phyloP scores from a whole-genome alignment of 2,113 vertebrate species.

The Trogon surrucura region DNA sequence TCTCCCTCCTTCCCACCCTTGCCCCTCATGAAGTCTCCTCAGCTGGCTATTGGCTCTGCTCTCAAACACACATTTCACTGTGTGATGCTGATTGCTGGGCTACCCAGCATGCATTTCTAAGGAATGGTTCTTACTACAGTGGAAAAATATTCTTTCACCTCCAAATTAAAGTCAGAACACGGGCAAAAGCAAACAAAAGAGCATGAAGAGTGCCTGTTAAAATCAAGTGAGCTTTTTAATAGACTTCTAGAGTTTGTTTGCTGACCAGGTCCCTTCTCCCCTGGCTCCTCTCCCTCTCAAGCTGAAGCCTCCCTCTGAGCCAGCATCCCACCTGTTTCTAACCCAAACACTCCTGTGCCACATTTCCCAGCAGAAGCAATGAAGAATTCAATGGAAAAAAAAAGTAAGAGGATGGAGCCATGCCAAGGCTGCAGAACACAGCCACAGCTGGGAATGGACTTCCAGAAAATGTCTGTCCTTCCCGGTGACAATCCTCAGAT shows the following conservation, averaged over 20 bases:
- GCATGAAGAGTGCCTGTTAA: background rate
- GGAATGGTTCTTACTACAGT: background rate
- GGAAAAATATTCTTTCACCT: background rate
- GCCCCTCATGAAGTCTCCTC: background rate
- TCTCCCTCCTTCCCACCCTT: background rate
- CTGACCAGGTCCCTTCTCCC: background rate
- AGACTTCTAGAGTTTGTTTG: constrained; percentile 2
- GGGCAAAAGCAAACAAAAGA: background rate
- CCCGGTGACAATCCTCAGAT: background rate
- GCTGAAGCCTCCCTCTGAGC: background rate
- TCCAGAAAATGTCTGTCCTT: constrained; percentile 37
- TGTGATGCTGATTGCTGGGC: background rate
- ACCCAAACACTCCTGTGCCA: background rate
- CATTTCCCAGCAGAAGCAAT: constrained; percentile 1
- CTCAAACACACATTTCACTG: background rate
- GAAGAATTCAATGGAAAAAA: background rate
- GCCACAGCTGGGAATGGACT: constrained; percentile 11
- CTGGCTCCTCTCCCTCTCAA: background rate
- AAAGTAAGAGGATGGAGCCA: background rate
- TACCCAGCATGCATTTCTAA: background rate
- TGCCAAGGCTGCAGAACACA: constrained; percentile 9
- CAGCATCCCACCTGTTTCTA: constrained; percentile 42
- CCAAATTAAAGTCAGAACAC: background rate
- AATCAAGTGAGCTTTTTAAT: background rate
- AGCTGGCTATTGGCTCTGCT: background rate